A percentile compares a stretch with the other conserved stretches of the same genome.
phyloP scores from a whole-genome alignment of 2,113 vertebrate genomes.

The Ochotona curzoniae region DNA sequence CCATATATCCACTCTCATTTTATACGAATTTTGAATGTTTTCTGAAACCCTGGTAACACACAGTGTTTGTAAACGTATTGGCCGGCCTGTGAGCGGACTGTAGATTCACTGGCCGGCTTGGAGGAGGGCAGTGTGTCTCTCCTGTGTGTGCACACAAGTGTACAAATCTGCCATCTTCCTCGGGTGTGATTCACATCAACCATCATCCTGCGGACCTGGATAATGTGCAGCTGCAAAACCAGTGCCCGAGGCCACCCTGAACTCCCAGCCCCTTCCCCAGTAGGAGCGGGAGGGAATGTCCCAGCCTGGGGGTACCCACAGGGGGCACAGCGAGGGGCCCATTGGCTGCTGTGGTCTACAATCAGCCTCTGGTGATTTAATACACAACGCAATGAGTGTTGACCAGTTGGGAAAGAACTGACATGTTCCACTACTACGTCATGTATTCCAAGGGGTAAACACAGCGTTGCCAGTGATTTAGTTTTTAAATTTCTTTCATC shows the following conservation, averaged over 20 bases:
- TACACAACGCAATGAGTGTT: background rate
- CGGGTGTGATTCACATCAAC: background rate
- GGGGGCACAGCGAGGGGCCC: background rate
- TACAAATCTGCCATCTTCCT: background rate
- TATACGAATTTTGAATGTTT: background rate
- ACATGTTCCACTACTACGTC: background rate
- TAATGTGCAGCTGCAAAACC: background rate
- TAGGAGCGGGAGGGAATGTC: too few relatives aligned
- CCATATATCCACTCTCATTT: background rate
- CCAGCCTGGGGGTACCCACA: background rate
- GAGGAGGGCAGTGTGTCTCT: background rate
- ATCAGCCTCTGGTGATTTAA: background rate
- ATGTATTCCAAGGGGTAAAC: background rate
- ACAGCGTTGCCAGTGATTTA: background rate
- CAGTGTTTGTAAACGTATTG: background rate
- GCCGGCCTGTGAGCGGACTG: background rate
- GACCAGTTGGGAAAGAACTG: background rate
- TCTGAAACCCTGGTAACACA: background rate
- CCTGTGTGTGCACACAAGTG: background rate
- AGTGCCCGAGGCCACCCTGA: background rate
- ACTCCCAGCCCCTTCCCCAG: too few relatives aligned
- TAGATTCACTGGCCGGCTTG: background rate
- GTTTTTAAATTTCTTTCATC: background rate
- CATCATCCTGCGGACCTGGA: background rate
- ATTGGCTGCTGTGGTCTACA: background rate